Evolutionary conservation across 2,888 invertebrate genomes (phyloP).

Genomic region (Aproaerema taeniolella): DNA sequence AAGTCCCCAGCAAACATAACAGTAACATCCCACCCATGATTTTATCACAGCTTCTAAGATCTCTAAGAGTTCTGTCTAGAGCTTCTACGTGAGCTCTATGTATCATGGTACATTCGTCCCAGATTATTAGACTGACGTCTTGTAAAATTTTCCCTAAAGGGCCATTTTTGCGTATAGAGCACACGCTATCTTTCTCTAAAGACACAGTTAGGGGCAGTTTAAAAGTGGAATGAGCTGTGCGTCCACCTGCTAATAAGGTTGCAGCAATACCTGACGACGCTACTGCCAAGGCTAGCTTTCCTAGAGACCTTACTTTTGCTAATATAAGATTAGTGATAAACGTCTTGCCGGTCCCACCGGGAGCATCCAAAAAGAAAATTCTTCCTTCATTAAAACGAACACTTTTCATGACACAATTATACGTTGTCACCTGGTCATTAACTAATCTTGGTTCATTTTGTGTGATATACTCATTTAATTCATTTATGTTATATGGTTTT

Average conservation of each 20-base stretch:
- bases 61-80: slow-evolving; percentile 15
- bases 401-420: too few relatives aligned
- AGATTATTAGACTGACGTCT: too few relatives aligned
- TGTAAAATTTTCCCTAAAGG: slow-evolving; percentile 15
- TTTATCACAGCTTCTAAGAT: slow-evolving; percentile 15
- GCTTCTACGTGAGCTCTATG: slow-evolving; percentile 19
- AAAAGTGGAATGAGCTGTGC: slow-evolving; percentile 17
- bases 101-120: slow-evolving; percentile 18
- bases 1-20: slow-evolving; percentile 23
- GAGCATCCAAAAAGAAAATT: too few relatives aligned
- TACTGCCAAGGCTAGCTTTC: not conserved
- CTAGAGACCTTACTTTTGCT: not conserved
- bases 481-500: too few relatives aligned
- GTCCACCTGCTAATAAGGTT: not conserved
- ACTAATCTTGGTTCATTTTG: too few relatives aligned
- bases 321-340: not conserved
- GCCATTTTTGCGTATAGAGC: too few relatives aligned
- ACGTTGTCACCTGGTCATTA: too few relatives aligned
- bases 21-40: slow-evolving; percentile 20
- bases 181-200: slow-evolving; percentile 15
- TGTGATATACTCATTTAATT: too few relatives aligned
- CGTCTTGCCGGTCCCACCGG: too few relatives aligned
- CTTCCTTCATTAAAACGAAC: too few relatives aligned
- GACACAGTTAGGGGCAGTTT: slow-evolving; percentile 16
- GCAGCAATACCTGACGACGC: too few relatives aligned